Evolutionary conservation across 2,797 vertebrate species (phyloP), one percentile per base, ranked within the genome.

Genomic region (Sandelia bainsii): DNA sequence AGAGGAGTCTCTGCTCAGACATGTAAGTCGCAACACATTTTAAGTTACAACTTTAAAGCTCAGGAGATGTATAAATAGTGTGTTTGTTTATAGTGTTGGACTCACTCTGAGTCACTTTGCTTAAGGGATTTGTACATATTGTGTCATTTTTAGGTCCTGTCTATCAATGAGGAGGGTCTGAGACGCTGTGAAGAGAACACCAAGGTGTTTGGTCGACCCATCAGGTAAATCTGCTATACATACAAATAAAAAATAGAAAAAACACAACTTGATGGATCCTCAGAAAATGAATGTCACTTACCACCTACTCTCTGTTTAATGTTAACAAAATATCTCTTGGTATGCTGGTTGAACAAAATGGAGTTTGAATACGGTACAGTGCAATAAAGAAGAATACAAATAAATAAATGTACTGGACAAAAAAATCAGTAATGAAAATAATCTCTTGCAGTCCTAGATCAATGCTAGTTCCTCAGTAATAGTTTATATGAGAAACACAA

Each of bases 1-100:
- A 23, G 98, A 99, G 83, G 98, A 99, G 85, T 97, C 97, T 40
- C 91, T 99, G 69, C 96, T 99, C 81, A 94, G 98, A 93, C 98
- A 99, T 0, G 98, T 99, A 89, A 56, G 3, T 50, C 49, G 27
- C 25, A 48, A 39, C 54, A 12, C 50, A 34, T 7, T 66, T 48
- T 3, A 19, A 29, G 39, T 37, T 73, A n/a, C n/a, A n/a, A n/a
- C n/a, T 71, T n/a, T 62, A 68, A 6, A 23, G 46, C 20, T 5
- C 46, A 60, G 52, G 16, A 32, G 12, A 22, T 50, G 10, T 72
- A 67, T 61, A 72, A 52, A 83, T 81, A 70, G 62, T 48, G 22
- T 25, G 29, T 49, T 60, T 52, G 59, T 77, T 74, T 57, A 14
- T 51, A 37, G 23, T 40, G 34, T 42, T 46, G 48, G 39, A 1